These are phyloP conservation scores for Megaceryle alcyon DNA, from an alignment of 2,797 vertebrate genomes.

Conservation along the genomic window DNA sequence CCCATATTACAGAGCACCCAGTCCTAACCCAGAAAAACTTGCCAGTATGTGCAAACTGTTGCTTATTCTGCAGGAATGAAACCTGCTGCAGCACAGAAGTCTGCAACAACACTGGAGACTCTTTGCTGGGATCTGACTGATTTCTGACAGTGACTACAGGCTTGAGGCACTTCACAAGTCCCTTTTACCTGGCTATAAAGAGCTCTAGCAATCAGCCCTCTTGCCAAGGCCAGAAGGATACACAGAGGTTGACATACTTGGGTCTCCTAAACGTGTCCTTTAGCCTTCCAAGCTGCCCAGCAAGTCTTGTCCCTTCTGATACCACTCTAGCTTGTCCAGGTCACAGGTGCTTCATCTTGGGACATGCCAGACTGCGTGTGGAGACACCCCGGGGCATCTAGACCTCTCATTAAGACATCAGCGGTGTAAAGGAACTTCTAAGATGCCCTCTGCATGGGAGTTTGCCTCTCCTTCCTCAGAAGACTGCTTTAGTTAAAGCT, in stretches of 20 bases:
- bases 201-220: not conserved
- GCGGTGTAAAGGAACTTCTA: not conserved
- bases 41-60: not conserved
- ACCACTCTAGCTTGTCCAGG: not conserved
- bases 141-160: not conserved
- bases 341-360: not conserved
- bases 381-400: not conserved
- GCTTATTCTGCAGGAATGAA: not conserved
- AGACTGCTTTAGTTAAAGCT: not conserved
- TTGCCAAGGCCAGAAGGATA: not conserved
- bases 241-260: rapidly evolving
- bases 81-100: not conserved
- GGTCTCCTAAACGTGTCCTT: not conserved
- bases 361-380: not conserved
- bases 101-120: not conserved
- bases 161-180: not conserved
- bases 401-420: not conserved
- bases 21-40: not conserved
- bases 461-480: not conserved
- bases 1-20: not conserved
- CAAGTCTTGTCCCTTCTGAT: not conserved
- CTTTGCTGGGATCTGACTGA: not conserved
- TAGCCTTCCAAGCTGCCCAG: not conserved
- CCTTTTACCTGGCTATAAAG: not conserved
- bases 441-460: not conserved